These are phyloP conservation scores for Drosophila grimshawi DNA, from an alignment of 1,140 invertebrate genomes.

Conservation along the genomic window DNA sequence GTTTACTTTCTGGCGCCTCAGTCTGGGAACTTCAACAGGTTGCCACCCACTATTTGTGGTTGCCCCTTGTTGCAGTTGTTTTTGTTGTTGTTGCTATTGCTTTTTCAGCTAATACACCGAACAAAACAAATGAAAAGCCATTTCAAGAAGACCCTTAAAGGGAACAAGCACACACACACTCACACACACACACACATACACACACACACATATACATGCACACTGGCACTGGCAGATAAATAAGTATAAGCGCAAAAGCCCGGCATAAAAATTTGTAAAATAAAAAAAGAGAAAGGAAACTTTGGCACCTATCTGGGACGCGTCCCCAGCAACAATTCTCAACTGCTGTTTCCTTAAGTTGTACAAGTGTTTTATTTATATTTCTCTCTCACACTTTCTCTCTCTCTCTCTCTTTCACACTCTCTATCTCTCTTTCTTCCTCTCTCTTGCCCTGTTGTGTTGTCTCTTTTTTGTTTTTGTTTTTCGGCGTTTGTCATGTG, in stretches of 20 bases:
- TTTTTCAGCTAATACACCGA: constrained; percentile 42
- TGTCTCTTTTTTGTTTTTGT: constrained; percentile 3
- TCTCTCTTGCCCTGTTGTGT: not conserved
- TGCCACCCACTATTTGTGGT: constrained; percentile 59
- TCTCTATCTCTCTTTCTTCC: not conserved
- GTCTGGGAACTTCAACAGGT: constrained; percentile 69
- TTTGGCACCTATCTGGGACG: constrained; percentile 28
- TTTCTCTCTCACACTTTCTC: constrained; percentile 8
- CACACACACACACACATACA: constrained; percentile 20
- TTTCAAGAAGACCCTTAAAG: constrained; percentile 49
- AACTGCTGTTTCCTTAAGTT: constrained; percentile 72
- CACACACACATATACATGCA: constrained; percentile 22
- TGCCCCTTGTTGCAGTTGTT: constrained; percentile 12
- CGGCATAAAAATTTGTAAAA: constrained; percentile 24
- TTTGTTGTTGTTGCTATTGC: constrained; percentile 36
- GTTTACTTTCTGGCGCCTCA: constrained; percentile 43
- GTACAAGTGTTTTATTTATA: constrained; percentile 67
- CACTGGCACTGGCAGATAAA: constrained; percentile 11
- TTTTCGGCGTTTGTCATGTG: constrained; percentile 27
- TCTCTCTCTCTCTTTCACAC: not conserved
- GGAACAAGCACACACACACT: constrained; percentile 15
- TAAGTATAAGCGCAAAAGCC: constrained; percentile 13
- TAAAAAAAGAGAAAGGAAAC: constrained; percentile 27
- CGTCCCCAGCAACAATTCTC: constrained; percentile 43
- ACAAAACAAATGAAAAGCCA: constrained; percentile 65